Conservation (phyloP, 2,113 vertebrate genomes). For the Copsychus sechellarum region DNA sequence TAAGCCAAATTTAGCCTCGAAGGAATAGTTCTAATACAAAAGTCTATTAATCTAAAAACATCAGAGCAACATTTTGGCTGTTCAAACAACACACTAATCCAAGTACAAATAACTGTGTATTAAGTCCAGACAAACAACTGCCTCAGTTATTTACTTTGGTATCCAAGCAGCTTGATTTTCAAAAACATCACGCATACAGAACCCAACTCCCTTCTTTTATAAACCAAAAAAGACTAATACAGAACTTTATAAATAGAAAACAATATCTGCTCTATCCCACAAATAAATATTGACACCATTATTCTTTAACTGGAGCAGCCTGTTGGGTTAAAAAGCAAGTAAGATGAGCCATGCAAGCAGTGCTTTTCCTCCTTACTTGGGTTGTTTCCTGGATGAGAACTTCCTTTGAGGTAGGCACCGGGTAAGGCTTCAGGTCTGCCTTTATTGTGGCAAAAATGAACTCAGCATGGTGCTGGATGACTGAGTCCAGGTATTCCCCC, state of each 20-base stretch:
- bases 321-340: background rate
- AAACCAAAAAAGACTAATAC: background rate
- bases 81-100: background rate
- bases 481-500: conserved; percentile 84
- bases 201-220: background rate
- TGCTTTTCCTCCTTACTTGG: conserved; percentile 75
- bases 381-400: conserved; percentile 90
- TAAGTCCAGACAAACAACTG: background rate
- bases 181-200: background rate
- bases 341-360: background rate
- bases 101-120: background rate
- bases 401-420: conserved; percentile 78
- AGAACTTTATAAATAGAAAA: background rate
- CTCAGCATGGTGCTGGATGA: conserved; percentile 86
- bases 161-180: background rate
- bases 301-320: background rate
- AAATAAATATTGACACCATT: background rate
- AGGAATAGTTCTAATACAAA: background rate
- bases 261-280: background rate
- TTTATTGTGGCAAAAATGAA: conserved; percentile 95
- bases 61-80: background rate
- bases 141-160: background rate
- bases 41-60: background rate
- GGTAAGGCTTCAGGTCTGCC: conserved; percentile 85
- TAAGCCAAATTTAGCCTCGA: background rate